phyloP scores from a whole-genome alignment of 1,140 invertebrate genomes.

The Drosophila pandora region DNA sequence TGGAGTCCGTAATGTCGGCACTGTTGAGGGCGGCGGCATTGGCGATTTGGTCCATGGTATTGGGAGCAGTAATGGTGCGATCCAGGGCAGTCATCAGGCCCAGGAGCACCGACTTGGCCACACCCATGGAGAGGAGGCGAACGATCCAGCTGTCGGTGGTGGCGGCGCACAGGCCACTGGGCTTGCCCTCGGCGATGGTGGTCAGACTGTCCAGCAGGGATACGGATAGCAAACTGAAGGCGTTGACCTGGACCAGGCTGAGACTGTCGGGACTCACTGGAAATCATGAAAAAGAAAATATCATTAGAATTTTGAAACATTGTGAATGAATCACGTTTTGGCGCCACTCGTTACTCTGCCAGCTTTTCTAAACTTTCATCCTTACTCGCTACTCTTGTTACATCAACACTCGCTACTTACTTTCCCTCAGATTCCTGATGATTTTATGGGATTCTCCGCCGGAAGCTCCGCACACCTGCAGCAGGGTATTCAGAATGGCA shows the following conservation, averaged over 20 bases:
- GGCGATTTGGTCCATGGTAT: slow-evolving; percentile 7
- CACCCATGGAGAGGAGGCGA: slow-evolving; percentile 61
- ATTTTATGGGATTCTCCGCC: slow-evolving; percentile 44
- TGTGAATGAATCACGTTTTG: too few species aligned
- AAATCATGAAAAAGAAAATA: not conserved
- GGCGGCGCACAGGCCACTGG: slow-evolving; percentile 57
- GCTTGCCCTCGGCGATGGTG: slow-evolving; percentile 46
- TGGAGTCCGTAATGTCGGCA: slow-evolving; percentile 17
- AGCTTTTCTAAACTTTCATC: not conserved
- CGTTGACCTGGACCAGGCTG: slow-evolving; percentile 51
- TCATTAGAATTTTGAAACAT: not conserved
- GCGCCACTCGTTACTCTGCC: not conserved
- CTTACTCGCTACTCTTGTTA: not conserved
- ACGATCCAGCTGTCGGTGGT: slow-evolving; percentile 57
- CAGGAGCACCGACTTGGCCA: slow-evolving; percentile 52
- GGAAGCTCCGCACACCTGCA: slow-evolving; percentile 59
- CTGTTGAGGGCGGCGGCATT: slow-evolving; percentile 30
- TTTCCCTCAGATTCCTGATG: slow-evolving; percentile 58
- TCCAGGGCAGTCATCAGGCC: slow-evolving; percentile 60
- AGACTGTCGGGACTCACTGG: slow-evolving; percentile 57
- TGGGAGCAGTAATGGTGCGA: slow-evolving; percentile 20
- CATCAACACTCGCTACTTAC: slow-evolving; percentile 37
- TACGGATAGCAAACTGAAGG: slow-evolving; percentile 56
- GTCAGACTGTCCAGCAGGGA: slow-evolving; percentile 55
- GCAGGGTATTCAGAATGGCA: slow-evolving; percentile 42